Evolutionary conservation across 2,113 vertebrate species (phyloP).

Genomic region (Telmatochromis brachygnathus): DNA sequence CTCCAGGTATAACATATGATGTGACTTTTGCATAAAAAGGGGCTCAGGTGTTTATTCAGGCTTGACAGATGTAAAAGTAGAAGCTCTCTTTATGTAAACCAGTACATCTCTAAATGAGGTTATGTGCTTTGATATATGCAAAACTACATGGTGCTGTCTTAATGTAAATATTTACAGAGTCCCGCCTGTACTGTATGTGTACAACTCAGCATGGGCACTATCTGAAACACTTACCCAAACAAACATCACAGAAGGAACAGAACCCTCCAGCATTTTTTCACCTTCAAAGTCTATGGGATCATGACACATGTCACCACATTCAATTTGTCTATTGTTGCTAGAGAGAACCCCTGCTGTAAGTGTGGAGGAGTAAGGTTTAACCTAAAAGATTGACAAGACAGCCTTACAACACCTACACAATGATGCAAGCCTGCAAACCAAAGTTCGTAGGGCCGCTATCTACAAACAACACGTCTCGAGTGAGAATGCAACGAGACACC

Average conservation of each 20-base stretch:
- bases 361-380: constrained; percentile 10
- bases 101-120: background rate
- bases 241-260: constrained; percentile 24
- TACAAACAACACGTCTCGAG: background rate
- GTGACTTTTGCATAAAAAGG: background rate
- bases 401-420: constrained; percentile 28
- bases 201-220: background rate
- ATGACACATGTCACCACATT: constrained; percentile 11
- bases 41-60: background rate
- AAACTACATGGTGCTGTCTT: background rate
- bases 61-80: background rate
- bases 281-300: constrained; percentile 31
- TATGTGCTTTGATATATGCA: background rate
- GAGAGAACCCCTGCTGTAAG: constrained; percentile 30
- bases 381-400: constrained; percentile 32
- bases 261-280: constrained; percentile 23
- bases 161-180: background rate
- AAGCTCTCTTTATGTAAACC: background rate
- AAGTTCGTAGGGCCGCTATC: background rate
- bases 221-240: background rate
- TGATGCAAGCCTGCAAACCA: constrained; percentile 26
- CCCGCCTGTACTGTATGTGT: background rate
- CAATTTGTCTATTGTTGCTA: constrained; percentile 11
- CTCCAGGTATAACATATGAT: background rate
- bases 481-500: background rate